Conservation (phyloP, 2,888 invertebrate species). For the Mythimna impura region DNA sequence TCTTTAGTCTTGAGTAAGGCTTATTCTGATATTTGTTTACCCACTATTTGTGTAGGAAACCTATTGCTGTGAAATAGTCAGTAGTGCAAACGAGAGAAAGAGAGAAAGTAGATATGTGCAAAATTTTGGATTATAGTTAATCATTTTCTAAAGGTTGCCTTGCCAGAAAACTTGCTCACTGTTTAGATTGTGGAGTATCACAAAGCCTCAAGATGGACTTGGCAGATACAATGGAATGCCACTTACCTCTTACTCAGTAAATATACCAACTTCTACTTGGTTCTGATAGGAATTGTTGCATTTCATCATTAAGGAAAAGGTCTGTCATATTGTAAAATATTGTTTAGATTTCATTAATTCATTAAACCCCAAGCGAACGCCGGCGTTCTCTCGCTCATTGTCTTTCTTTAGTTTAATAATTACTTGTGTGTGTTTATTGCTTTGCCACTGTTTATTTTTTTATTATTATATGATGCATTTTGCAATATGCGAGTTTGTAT, state of each 20-base stretch:
- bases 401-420: no score
- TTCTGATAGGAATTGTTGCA: background rate
- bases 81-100: background rate
- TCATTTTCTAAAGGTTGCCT: background rate
- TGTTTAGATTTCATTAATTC: background rate
- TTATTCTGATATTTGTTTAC: background rate
- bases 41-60: background rate
- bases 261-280: no score
- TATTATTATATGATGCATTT: background rate
- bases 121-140: background rate
- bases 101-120: background rate
- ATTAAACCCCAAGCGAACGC: no score
- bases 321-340: background rate
- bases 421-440: background rate
- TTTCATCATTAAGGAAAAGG: background rate
- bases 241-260: background rate
- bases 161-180: no score
- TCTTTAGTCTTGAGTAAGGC: no score
- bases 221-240: background rate
- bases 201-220: background rate
- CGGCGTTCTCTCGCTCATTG: no score
- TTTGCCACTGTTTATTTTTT: slow-evolving; percentile 24
- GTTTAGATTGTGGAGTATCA: no score
- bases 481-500: slow-evolving; percentile 2
- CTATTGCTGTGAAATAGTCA: background rate